phyloP scores from a whole-genome alignment of 2,797 vertebrate species.

The Propithecus perrieri region DNA sequence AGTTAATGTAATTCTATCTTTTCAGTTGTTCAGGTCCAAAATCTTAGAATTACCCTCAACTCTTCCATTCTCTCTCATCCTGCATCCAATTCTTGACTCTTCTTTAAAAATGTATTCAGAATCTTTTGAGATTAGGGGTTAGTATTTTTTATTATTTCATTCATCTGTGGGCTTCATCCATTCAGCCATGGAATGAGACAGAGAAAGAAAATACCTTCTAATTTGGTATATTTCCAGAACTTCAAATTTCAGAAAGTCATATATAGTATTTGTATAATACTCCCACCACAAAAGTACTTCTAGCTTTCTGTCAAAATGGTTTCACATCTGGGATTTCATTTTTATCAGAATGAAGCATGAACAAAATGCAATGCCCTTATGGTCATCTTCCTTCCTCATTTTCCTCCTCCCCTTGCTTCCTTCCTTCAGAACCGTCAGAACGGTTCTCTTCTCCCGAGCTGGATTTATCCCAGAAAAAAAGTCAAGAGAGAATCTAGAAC shows the following conservation, averaged over 20 bases:
- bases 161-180: background rate
- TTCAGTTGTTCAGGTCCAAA: background rate
- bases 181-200: conserved; percentile 20
- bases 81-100: background rate
- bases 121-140: background rate
- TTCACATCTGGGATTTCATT: background rate
- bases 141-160: conserved; percentile 12
- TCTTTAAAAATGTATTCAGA: background rate
- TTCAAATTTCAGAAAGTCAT: background rate
- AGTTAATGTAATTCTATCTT: background rate
- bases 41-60: background rate
- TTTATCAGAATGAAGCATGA: background rate
- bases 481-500: background rate
- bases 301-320: background rate
- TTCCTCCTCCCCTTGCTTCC: background rate
- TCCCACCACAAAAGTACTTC: background rate
- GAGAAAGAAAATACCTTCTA: conserved; percentile 5
- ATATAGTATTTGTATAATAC: background rate
- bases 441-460: background rate
- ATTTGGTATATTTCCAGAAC: background rate
- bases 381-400: background rate
- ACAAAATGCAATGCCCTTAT: background rate
- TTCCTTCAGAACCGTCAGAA: background rate
- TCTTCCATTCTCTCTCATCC: background rate
- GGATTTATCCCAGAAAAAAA: background rate